Percentiles rank a stretch among this genome's conserved stretches.
phyloP scores from a whole-genome alignment of 2,888 invertebrate species.

The Yponomeuta sedellus region DNA sequence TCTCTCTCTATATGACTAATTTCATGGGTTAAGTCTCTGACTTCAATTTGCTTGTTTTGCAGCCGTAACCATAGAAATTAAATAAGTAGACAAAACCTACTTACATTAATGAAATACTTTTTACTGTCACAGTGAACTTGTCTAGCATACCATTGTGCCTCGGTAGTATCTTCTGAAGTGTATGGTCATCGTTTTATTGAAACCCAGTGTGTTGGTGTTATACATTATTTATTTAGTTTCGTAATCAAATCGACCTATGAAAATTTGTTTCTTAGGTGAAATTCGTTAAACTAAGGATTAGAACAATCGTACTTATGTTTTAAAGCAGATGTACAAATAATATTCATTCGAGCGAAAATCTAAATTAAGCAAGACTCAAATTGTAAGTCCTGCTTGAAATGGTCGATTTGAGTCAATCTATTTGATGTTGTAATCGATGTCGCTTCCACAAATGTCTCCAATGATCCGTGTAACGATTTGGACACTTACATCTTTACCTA shows the following conservation, averaged over 20 bases:
- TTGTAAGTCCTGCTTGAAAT: slow-evolving; percentile 4
- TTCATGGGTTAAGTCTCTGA: no score
- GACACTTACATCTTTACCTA: slow-evolving; percentile 44
- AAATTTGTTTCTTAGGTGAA: background rate
- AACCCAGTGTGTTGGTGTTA: background rate
- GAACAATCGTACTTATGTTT: background rate
- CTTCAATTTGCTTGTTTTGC: no score
- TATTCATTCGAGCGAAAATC: background rate
- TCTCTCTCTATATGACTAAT: no score
- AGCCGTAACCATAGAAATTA: no score
- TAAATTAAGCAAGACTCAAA: background rate
- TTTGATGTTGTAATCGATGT: slow-evolving; percentile 74
- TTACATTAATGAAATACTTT: no score
- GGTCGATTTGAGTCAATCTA: slow-evolving; percentile 51
- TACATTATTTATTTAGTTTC: slow-evolving; percentile 16
- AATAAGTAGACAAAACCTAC: no score
- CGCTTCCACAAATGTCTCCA: slow-evolving; percentile 67
- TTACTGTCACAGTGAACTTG: no score
- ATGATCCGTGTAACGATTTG: slow-evolving; percentile 50
- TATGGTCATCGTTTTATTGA: slow-evolving; percentile 22
- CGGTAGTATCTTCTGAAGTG: background rate
- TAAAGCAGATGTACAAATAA: background rate
- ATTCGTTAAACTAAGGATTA: background rate
- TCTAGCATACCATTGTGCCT: background rate
- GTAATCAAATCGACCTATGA: slow-evolving; percentile 46